Conservation (phyloP, 2,113 vertebrate species). For the Hipposideros armiger region DNA sequence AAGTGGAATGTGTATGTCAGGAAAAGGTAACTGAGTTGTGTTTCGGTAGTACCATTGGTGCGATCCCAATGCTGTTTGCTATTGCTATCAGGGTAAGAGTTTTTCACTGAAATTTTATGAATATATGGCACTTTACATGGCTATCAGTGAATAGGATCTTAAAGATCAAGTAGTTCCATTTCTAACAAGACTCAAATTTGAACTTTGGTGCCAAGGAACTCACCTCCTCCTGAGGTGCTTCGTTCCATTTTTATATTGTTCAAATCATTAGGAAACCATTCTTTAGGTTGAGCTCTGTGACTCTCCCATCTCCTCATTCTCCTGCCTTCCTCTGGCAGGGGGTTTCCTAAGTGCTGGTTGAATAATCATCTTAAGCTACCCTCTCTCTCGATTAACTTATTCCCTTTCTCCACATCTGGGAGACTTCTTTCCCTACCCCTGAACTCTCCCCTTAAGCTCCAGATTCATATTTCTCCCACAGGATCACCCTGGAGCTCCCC, state of each 20-base stretch:
- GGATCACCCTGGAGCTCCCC: not conserved
- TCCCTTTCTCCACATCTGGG: not conserved
- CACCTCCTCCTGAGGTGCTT: not conserved
- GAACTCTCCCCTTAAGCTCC: not conserved
- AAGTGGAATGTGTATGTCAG: not conserved
- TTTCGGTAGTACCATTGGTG: not conserved
- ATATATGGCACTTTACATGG: not conserved
- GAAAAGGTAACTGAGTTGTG: not conserved
- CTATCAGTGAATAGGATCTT: not conserved
- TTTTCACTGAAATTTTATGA: not conserved
- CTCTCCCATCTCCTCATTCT: not conserved
- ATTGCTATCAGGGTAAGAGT: not conserved
- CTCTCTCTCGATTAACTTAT: not conserved
- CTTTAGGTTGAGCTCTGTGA: not conserved
- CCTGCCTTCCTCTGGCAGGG: not conserved
- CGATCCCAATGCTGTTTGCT: not conserved
- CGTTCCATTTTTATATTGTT: not conserved
- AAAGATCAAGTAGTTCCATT: not conserved
- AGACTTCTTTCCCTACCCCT: not conserved
- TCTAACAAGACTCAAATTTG: not conserved
- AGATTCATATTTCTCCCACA: not conserved
- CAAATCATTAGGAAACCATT: not conserved
- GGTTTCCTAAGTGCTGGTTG: not conserved
- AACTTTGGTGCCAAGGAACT: slow-evolving; percentile 15
- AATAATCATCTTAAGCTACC: not conserved